phyloP scores from a whole-genome alignment of 35 echinoderm and acorn worm species.

The Heliocidaris erythrogramma region DNA sequence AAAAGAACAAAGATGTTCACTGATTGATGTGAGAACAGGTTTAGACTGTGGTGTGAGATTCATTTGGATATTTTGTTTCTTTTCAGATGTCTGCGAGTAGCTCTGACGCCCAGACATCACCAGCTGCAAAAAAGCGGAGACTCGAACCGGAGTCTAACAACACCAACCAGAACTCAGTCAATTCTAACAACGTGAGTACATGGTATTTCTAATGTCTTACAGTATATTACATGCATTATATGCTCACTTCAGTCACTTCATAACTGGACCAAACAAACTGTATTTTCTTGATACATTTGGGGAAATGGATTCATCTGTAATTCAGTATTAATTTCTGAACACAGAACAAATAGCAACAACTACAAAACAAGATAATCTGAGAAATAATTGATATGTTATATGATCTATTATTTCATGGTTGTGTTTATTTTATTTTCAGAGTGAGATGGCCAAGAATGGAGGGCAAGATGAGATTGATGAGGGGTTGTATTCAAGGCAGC shows the following conservation, averaged over 20 bases:
- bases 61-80: neutral
- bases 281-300: neutral
- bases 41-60: neutral
- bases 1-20: neutral
- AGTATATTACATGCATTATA: too few relatives aligned
- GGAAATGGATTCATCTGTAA: too few relatives aligned
- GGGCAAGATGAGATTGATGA: constrained; percentile 88
- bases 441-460: constrained; percentile 91
- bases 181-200: constrained; percentile 64
- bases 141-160: constrained; percentile 58
- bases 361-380: too few relatives aligned
- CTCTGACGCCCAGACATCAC: constrained; percentile 73
- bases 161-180: constrained; percentile 63
- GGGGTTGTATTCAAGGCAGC: constrained; percentile 95
- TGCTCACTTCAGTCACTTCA: neutral
- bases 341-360: too few relatives aligned
- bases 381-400: too few relatives aligned
- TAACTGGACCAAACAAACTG: neutral
- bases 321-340: too few relatives aligned
- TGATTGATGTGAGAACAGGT: neutral
- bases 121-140: constrained; percentile 79
- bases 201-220: neutral
- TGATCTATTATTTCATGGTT: neutral
- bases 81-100: constrained; percentile 78
- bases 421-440: constrained; percentile 45